phyloP scores from a whole-genome alignment of 2,888 invertebrate species.

The Corbicula japonica region DNA sequence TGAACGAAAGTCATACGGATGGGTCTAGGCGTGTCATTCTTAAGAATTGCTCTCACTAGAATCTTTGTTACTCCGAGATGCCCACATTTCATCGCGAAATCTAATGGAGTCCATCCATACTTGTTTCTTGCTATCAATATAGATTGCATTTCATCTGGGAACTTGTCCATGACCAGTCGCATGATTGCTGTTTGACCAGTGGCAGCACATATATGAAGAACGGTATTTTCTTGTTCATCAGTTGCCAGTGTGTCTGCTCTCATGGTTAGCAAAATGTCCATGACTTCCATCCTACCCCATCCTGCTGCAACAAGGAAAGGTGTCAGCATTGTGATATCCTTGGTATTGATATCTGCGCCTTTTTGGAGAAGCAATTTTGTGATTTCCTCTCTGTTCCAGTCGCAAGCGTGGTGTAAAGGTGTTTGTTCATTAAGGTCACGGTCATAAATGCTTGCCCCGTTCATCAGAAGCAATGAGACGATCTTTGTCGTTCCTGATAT shows the following conservation, averaged over 20 bases:
- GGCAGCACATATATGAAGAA: conserved; percentile 49
- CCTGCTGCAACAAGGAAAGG: conserved; percentile 53
- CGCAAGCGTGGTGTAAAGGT: conserved; percentile 52
- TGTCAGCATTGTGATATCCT: conserved; percentile 37
- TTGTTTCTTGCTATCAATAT: conserved; percentile 43
- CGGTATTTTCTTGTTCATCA: conserved; percentile 47
- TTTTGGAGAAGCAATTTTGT: conserved; percentile 37
- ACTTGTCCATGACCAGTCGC: conserved; percentile 12
- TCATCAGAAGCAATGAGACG: conserved; percentile 26
- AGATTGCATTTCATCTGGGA: conserved; percentile 35
- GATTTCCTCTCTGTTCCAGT: conserved; percentile 46
- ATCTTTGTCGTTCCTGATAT: conserved; percentile 32
- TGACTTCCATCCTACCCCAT: conserved; percentile 39
- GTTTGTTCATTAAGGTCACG: conserved; percentile 39
- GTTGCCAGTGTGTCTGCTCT: conserved; percentile 23
- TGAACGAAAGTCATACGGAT: conserved; percentile 36
- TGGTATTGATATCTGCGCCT: conserved; percentile 41
- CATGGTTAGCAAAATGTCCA: conserved; percentile 26
- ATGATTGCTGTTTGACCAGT: conserved; percentile 34
- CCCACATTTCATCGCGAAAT: conserved; percentile 51
- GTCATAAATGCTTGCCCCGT: conserved; percentile 43
- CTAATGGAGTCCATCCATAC: conserved; percentile 54
- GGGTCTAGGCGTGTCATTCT: conserved; percentile 10
- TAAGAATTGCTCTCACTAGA: conserved; percentile 31
- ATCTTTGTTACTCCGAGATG: conserved; percentile 46